Evolutionary conservation across 1,140 invertebrate species (phyloP).

Genomic region (Calliopsis andreniformis): DNA sequence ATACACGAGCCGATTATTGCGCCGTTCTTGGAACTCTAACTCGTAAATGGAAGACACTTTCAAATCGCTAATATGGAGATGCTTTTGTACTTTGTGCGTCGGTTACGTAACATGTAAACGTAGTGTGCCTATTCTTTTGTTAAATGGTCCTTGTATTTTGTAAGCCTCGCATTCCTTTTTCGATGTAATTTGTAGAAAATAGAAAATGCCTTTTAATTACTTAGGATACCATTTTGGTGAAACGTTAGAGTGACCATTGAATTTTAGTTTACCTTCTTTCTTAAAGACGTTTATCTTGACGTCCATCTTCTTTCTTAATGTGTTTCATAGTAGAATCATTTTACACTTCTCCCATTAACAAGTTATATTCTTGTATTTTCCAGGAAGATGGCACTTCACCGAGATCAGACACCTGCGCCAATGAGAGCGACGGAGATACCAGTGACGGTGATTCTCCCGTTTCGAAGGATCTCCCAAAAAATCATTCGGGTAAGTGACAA

Average conservation of each 20-base stretch:
- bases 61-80: conserved; percentile 13
- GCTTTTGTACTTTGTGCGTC: conserved; percentile 17
- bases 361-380: conserved; percentile 64
- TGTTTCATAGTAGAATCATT: too few species aligned
- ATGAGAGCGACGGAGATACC: conserved; percentile 78
- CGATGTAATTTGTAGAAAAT: too few species aligned
- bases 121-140: too few species aligned
- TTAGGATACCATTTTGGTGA: too few species aligned
- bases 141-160: too few species aligned
- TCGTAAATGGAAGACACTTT: conserved; percentile 21
- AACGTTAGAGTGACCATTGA: too few species aligned
- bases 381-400: conserved; percentile 78
- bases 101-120: background rate
- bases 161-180: too few species aligned
- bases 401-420: conserved; percentile 77
- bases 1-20: background rate
- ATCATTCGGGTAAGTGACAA: conserved; percentile 76
- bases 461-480: conserved; percentile 75
- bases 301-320: too few species aligned
- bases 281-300: too few species aligned
- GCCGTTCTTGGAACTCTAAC: background rate
- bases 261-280: too few species aligned
- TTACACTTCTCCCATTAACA: background rate
- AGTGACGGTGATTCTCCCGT: conserved; percentile 77
- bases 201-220: too few species aligned